phyloP scores from a whole-genome alignment of 2,888 invertebrate genomes.

The Hirtodrosophila confusa region DNA sequence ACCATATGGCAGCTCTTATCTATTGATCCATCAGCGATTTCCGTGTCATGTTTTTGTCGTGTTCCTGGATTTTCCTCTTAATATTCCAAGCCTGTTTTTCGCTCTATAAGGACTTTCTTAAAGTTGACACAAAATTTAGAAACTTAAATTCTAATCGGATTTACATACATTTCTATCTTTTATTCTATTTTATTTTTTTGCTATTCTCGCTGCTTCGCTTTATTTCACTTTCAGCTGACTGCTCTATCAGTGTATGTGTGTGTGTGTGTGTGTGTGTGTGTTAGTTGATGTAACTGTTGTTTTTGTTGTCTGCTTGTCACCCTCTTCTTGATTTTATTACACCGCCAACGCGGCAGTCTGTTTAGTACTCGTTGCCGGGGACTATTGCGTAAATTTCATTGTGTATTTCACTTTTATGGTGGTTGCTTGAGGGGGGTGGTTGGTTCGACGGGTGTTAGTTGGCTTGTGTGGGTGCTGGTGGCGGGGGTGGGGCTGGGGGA shows the following conservation, averaged over 20 bases:
- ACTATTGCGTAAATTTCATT: slow-evolving; percentile 79
- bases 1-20: slow-evolving; percentile 39
- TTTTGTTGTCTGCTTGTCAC: slow-evolving; percentile 72
- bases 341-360: slow-evolving; percentile 67
- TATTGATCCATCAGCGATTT: slow-evolving; percentile 34
- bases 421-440: slow-evolving; percentile 41
- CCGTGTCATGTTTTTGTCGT: slow-evolving; percentile 6
- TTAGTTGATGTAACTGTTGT: slow-evolving; percentile 39
- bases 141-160: slow-evolving; percentile 75
- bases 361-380: slow-evolving; percentile 57
- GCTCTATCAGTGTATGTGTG: slow-evolving; percentile 45
- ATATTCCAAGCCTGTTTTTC: background rate
- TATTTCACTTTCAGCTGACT: slow-evolving; percentile 67
- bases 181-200: slow-evolving; percentile 15
- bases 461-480: slow-evolving; percentile 10
- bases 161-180: slow-evolving; percentile 55
- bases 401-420: slow-evolving; percentile 77
- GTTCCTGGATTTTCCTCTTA: background rate
- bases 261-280: slow-evolving; percentile 29
- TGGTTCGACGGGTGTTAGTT: slow-evolving; percentile 20
- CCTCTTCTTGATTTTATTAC: slow-evolving; percentile 77
- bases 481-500: slow-evolving; percentile 27
- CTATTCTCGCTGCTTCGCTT: slow-evolving; percentile 8
- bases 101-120: slow-evolving; percentile 37
- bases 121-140: slow-evolving; percentile 47